Evolutionary conservation across 2,113 vertebrate species (phyloP).

Genomic region (Gnathonemus echidnorhynchus): DNA sequence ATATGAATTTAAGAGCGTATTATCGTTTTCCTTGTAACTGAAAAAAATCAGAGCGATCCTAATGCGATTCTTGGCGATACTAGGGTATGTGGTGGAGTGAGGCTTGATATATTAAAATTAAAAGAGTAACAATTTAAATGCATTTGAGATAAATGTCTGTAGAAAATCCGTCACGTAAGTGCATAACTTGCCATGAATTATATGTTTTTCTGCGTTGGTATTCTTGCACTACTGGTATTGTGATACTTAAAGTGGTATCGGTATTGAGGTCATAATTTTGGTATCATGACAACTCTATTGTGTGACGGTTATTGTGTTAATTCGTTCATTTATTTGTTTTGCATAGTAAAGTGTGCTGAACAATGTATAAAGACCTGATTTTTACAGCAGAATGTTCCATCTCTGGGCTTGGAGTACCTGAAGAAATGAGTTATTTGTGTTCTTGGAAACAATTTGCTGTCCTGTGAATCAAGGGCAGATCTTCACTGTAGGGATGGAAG

Average conservation of each 20-base stretch:
- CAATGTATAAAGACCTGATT: background rate
- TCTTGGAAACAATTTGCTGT: background rate
- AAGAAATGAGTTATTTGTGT: background rate
- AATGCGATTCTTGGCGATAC: background rate
- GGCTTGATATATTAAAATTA: background rate
- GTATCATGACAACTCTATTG: background rate
- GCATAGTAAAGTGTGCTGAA: background rate
- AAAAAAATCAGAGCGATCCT: background rate
- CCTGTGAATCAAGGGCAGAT: background rate
- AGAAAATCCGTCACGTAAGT: background rate
- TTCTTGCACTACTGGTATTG: background rate
- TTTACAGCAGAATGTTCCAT: too few species aligned
- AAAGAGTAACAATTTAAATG: background rate
- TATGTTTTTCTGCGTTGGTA: background rate
- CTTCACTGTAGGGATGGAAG: background rate
- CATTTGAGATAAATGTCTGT: background rate
- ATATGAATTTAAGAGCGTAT: background rate
- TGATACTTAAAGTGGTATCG: background rate
- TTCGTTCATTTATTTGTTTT: background rate
- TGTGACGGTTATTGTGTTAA: background rate
- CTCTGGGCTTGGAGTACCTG: background rate
- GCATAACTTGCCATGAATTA: background rate
- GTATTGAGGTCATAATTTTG: background rate
- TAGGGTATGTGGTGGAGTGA: background rate
- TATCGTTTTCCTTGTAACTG: background rate